Evolutionary conservation across 2,797 vertebrate genomes (phyloP).

Genomic region (Thamnophis elegans): DNA sequence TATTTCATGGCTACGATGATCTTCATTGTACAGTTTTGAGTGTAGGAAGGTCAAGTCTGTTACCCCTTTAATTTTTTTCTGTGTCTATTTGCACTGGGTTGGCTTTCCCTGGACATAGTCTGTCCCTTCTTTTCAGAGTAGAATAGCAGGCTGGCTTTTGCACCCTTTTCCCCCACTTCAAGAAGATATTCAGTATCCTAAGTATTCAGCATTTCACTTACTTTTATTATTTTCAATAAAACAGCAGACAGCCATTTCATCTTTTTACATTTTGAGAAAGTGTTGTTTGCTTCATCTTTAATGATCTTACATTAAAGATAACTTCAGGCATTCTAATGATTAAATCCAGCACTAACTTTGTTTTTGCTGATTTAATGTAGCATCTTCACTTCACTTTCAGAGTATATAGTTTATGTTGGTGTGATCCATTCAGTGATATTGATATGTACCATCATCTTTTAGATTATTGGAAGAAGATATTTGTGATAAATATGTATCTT

Average conservation of each 20-base stretch:
- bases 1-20: not conserved
- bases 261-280: not conserved
- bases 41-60: not conserved
- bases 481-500: not conserved
- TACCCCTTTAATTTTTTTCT: not conserved
- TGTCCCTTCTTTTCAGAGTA: not conserved
- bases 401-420: not conserved
- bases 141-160: not conserved
- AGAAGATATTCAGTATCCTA: not conserved
- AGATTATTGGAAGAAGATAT: not conserved
- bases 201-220: not conserved
- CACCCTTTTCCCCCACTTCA: not conserved
- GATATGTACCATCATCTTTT: not conserved
- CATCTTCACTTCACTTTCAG: not conserved
- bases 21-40: not conserved
- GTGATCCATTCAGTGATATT: not conserved
- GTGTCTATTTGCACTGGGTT: not conserved
- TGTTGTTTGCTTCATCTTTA: not conserved
- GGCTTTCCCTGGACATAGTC: not conserved
- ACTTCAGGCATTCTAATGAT: not conserved
- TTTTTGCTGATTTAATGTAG: not conserved
- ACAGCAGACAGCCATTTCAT: not conserved
- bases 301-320: not conserved
- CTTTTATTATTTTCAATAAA: not conserved
- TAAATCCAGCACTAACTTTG: not conserved